phyloP scores from a whole-genome alignment of 2,113 vertebrate species.

The Smithornis capensis region DNA sequence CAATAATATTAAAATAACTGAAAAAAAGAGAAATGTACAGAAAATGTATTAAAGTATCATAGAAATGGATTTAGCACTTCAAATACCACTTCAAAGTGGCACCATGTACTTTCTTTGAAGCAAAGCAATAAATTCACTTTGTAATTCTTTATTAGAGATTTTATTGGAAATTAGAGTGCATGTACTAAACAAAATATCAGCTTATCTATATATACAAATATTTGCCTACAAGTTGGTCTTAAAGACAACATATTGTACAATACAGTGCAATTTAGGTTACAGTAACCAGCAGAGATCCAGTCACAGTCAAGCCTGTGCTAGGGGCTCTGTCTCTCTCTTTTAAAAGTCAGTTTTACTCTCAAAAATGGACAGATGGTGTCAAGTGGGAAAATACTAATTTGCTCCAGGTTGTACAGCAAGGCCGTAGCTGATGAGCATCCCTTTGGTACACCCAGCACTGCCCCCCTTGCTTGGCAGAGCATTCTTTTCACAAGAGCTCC shows the following conservation, averaged over 20 bases:
- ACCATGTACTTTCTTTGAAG: conserved; percentile 47
- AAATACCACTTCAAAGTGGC: conserved; percentile 47
- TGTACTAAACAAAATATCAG: conserved; percentile 16
- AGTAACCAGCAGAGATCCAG: not conserved
- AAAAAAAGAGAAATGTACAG: not conserved
- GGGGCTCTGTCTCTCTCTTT: not conserved
- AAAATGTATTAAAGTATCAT: conserved; percentile 26
- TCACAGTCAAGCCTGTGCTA: not conserved
- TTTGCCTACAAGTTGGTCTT: not conserved
- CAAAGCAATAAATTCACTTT: conserved; percentile 24
- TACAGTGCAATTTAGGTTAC: not conserved
- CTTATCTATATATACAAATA: conserved; percentile 23
- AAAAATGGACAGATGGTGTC: not conserved
- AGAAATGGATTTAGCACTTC: conserved; percentile 30
- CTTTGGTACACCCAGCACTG: not conserved
- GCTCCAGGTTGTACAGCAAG: not conserved
- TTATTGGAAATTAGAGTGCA: conserved; percentile 23
- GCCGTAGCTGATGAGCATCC: not conserved
- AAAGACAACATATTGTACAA: not conserved
- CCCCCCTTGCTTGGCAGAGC: not conserved
- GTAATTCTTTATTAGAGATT: conserved; percentile 7
- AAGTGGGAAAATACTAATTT: not conserved
- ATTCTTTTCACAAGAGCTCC: not conserved
- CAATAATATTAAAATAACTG: conserved; percentile 53
- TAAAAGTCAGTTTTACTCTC: not conserved